Conservation (phyloP, 2,797 vertebrate species). For the Cebuella pygmaea region DNA sequence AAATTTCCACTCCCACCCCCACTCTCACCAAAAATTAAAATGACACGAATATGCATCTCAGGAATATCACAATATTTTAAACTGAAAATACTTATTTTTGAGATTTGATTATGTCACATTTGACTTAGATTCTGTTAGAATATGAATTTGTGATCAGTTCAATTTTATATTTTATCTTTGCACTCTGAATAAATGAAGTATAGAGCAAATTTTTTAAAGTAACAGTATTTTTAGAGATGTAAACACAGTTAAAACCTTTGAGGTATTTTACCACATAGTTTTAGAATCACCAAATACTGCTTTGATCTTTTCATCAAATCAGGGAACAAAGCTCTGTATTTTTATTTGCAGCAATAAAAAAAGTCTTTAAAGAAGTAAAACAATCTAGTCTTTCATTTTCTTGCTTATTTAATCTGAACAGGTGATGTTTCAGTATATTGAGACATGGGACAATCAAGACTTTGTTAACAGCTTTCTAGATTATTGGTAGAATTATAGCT, state of each 20-base stretch:
- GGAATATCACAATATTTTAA: background rate
- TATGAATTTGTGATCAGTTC: slow-evolving; percentile 45
- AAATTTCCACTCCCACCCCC: background rate
- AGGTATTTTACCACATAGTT: background rate
- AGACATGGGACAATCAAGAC: background rate
- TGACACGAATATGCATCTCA: background rate
- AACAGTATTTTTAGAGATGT: background rate
- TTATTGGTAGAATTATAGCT: background rate
- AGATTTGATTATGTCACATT: background rate
- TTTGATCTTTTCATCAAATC: slow-evolving; percentile 21
- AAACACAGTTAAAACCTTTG: slow-evolving; percentile 39
- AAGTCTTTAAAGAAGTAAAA: background rate
- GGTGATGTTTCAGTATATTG: background rate
- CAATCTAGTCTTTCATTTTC: slow-evolving; percentile 10
- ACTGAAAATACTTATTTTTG: slow-evolving; percentile 2
- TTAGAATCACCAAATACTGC: slow-evolving; percentile 4
- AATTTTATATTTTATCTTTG: slow-evolving; percentile 44
- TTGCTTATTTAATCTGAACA: background rate
- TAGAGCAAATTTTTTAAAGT: slow-evolving; percentile 6
- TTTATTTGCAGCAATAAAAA: slow-evolving; percentile 46
- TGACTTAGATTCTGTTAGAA: slow-evolving; percentile 39
- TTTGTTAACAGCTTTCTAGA: background rate
- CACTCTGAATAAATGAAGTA: slow-evolving; percentile 29
- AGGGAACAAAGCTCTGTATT: background rate
- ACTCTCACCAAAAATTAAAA: background rate